Evolutionary conservation across 1,140 invertebrate genomes (phyloP).

Genomic region (Papilio xuthus): DNA sequence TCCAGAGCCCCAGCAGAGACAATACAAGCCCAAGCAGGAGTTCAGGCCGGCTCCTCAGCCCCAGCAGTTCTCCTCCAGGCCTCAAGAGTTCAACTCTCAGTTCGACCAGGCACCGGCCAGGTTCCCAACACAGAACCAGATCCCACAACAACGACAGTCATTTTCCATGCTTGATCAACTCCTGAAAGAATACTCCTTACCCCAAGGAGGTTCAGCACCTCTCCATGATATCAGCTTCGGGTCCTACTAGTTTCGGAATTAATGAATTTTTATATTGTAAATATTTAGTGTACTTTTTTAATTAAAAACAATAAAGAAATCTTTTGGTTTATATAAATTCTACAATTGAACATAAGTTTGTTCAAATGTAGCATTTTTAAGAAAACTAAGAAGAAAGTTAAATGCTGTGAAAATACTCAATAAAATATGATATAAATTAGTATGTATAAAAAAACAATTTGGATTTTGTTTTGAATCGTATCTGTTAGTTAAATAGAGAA

Average conservation of each 20-base stretch:
- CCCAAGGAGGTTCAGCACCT: slow-evolving; percentile 84
- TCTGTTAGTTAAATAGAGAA: slow-evolving; percentile 8
- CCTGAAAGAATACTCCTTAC: slow-evolving; percentile 90
- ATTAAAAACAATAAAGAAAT: slow-evolving; percentile 52
- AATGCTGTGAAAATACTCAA: slow-evolving; percentile 16
- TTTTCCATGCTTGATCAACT: slow-evolving; percentile 90
- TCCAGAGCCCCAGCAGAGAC: slow-evolving; percentile 55
- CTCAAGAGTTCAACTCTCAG: slow-evolving; percentile 51
- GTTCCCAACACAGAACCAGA: slow-evolving; percentile 81
- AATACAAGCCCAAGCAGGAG: slow-evolving; percentile 64
- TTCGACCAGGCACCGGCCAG: slow-evolving; percentile 61
- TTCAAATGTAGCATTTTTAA: slow-evolving; percentile 19
- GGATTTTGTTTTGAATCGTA: background rate
- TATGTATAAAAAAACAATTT: background rate
- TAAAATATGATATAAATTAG: background rate
- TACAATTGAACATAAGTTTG: background rate
- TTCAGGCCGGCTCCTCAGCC: slow-evolving; percentile 70
- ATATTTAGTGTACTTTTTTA: slow-evolving; percentile 71
- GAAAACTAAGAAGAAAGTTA: background rate
- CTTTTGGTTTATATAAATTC: slow-evolving; percentile 39
- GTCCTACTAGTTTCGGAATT: slow-evolving; percentile 81
- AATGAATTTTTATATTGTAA: slow-evolving; percentile 64
- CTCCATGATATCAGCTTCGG: slow-evolving; percentile 91
- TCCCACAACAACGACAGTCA: slow-evolving; percentile 84
- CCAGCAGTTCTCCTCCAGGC: slow-evolving; percentile 57